Base-by-base conservation (phyloP, 1,140 invertebrate species). In the Sesamia nonagrioides region DNA sequence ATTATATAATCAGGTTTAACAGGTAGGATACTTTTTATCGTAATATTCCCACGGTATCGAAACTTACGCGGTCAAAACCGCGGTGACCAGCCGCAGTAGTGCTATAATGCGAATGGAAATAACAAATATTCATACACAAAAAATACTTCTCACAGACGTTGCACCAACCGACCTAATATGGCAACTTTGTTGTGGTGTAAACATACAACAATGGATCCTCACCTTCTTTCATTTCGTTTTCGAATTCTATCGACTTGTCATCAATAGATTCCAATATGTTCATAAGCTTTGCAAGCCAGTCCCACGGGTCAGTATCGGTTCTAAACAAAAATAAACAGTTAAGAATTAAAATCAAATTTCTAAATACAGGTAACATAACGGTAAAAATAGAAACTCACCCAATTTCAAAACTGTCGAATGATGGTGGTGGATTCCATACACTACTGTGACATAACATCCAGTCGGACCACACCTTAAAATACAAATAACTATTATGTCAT, bases 401-500 rank as follows among this genome's bases (percentile, higher is more conserved):
- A 63, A 97, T 96, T 94, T 96, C 96, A 88, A 97, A 98, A 92
- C 98, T 97, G 63, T 96, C 95, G 76, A 97, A 97, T 18, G 96
- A 96, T 50, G 98, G 98, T 40, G 97, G 97, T 37, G 98, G 98
- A 95, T 98, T 98, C 98, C 98, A 98, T 48, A 98, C 95, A 27
- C 96, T 95, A 84, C 96, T 97, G 89, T 98, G 97, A 89, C 97
- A 98, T 56, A 98, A 95, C 97, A 98, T 97, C 98, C 98, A 98
- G 91, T 99, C 98, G 88, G 97, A 98, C 98, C 98, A 98, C 78
- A 98, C 96, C 96, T 97, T 79, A 66, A 79, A 79, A 75, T 15
- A 71, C 27, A 71, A 78, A 60, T 60, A 60, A 69, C 52, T n/a
- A 77, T 77, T 17, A 77, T 48, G n/a, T n/a, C n/a, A n/a, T n/a